Conservation (phyloP, 2,113 vertebrate species). For the Elanoides forficatus region DNA sequence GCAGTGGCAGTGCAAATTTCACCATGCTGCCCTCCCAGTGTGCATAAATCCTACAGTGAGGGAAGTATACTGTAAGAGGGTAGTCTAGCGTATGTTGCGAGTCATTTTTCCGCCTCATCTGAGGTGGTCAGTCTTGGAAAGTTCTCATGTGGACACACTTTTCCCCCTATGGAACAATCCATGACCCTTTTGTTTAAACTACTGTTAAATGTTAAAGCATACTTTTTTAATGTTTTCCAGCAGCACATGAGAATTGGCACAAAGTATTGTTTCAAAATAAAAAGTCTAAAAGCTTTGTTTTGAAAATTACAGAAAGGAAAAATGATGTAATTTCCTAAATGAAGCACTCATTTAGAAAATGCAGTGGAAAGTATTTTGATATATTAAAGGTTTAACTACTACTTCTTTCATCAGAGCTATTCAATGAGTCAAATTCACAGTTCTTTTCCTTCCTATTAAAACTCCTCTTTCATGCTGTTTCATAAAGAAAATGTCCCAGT, state of each 20-base stretch:
- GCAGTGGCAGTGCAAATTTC: constrained; percentile 34
- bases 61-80: background rate
- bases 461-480: background rate
- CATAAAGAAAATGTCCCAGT: background rate
- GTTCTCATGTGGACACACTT: background rate
- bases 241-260: background rate
- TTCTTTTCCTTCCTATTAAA: background rate
- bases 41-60: constrained; percentile 39
- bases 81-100: background rate
- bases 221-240: background rate
- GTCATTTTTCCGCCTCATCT: background rate
- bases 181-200: background rate
- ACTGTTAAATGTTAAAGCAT: background rate
- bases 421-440: background rate
- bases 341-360: background rate
- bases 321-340: background rate
- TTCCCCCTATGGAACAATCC: background rate
- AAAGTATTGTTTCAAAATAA: background rate
- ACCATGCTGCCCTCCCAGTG: constrained; percentile 24
- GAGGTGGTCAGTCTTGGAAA: background rate
- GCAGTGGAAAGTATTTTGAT: background rate
- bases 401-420: background rate
- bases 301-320: background rate
- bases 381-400: background rate
- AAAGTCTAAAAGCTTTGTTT: background rate